phyloP scores from a whole-genome alignment of 2,888 invertebrate species.

The Caenorhabditis angaria region DNA sequence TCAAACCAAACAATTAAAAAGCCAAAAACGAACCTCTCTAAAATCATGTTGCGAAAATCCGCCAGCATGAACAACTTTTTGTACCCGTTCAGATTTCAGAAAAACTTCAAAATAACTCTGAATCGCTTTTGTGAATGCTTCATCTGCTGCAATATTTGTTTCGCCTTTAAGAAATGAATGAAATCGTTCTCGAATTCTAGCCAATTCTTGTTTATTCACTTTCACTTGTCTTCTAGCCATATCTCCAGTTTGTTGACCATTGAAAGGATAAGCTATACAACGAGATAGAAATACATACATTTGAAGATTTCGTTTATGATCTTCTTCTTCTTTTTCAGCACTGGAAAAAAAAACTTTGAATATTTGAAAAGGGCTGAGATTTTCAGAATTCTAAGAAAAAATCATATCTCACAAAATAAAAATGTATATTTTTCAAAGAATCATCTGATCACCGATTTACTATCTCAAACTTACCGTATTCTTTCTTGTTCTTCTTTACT shows the following conservation, averaged over 20 bases:
- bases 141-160: conserved; percentile 95
- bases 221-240: conserved; percentile 93
- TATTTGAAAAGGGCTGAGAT: not conserved
- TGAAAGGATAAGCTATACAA: conserved; percentile 94
- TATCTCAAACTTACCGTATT: conserved; percentile 64
- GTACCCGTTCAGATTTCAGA: conserved; percentile 91
- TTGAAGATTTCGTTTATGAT: conserved; percentile 90
- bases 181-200: conserved; percentile 77
- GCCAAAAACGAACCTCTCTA: conserved; percentile 78
- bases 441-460: no score
- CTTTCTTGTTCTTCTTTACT: conserved; percentile 71
- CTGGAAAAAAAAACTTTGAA: conserved; percentile 74
- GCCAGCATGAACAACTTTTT: conserved; percentile 93
- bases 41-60: conserved; percentile 98
- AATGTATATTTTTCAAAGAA: not conserved
- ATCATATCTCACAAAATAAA: not conserved
- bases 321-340: conserved; percentile 94
- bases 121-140: conserved; percentile 98
- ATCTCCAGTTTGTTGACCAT: conserved; percentile 91
- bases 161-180: conserved; percentile 96
- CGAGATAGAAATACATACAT: conserved; percentile 94
- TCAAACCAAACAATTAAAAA: not conserved
- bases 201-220: conserved; percentile 87
- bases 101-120: conserved; percentile 92
- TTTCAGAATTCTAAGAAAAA: not conserved